phyloP scores from a whole-genome alignment of 2,888 invertebrate species.

The Dryobota labecula region DNA sequence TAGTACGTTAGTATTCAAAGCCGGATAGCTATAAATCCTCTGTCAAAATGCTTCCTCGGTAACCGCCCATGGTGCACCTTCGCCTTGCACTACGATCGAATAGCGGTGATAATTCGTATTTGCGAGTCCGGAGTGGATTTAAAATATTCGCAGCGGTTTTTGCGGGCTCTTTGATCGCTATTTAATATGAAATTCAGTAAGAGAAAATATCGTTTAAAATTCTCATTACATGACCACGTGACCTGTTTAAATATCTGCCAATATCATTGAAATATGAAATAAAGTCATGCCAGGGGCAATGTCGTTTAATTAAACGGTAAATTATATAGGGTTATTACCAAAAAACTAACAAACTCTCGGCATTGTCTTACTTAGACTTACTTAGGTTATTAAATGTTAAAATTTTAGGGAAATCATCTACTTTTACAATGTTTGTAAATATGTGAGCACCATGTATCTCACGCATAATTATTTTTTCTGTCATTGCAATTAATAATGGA shows the following conservation, averaged over 20 bases:
- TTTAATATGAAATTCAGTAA: background rate
- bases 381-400: no score
- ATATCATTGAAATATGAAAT: background rate
- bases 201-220: background rate
- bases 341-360: no score
- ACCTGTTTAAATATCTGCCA: background rate
- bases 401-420: no score
- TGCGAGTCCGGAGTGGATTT: slow-evolving; percentile 42
- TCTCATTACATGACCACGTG: no score
- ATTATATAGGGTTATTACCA: no score
- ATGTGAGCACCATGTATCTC: no score
- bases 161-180: background rate
- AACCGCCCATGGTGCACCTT: slow-evolving; percentile 69
- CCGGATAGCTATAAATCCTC: slow-evolving; percentile 66
- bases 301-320: background rate
- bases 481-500: no score
- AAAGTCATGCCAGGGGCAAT: background rate
- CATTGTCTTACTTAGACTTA: no score
- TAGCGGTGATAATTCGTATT: slow-evolving; percentile 61
- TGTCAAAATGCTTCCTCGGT: slow-evolving; percentile 64
- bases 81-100: slow-evolving; percentile 62
- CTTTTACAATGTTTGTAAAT: no score
- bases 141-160: slow-evolving; percentile 11
- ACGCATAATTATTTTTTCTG: no score
- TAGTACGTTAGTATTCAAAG: slow-evolving; percentile 62